Base-by-base conservation (phyloP, 2,888 invertebrate genomes). In the Platyscelio sp. region DNA sequence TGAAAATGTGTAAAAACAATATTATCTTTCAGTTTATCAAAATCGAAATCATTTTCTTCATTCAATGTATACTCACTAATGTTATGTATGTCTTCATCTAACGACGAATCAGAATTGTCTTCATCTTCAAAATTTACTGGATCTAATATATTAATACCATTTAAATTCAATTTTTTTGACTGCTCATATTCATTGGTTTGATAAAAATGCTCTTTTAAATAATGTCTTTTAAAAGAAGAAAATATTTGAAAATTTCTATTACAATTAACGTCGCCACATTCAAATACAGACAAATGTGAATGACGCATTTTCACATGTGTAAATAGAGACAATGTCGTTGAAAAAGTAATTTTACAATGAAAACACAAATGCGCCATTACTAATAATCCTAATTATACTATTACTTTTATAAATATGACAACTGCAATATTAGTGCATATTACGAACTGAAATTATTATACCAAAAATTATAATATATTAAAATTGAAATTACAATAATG, bases 1-100 rank as follows among this genome's bases (percentile, higher is more conserved):
- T 76, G 56, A 76, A 76, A 76, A 67, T 67, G 33, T 13, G 26
- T 46, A 11, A 18, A 54, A 24, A 76, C 46, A 6, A 67, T 38
- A 5, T 1, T 20, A 33, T 76, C 1, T 3, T 18, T 27, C 2
- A 67, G 67, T 24, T 2, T 22, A 15, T 67, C 24, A n/a, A 67
- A 67, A 27, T 67, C 67, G 24, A 76, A 29, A 20, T 38, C 11
- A 15, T 60, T 22, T n/a, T 56, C 29, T 26, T 56, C 6, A 24
- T 54, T 24, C 15, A 15, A 7, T 56, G 27, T 22, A 51, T 5
- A 46, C 3, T 46, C 6, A 9, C 18, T 46, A 46, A n/a, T 46
- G 4, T 46, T n/a, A 3, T 46, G 4, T n/a, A 46, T 4, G 15
- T 4, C 15, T 46, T 46, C 6, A 46, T 46, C 15, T 46, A 46